These are phyloP conservation scores for Andricus quercusramuli DNA, from an alignment of 2,888 invertebrate genomes.

Conservation along the genomic window DNA sequence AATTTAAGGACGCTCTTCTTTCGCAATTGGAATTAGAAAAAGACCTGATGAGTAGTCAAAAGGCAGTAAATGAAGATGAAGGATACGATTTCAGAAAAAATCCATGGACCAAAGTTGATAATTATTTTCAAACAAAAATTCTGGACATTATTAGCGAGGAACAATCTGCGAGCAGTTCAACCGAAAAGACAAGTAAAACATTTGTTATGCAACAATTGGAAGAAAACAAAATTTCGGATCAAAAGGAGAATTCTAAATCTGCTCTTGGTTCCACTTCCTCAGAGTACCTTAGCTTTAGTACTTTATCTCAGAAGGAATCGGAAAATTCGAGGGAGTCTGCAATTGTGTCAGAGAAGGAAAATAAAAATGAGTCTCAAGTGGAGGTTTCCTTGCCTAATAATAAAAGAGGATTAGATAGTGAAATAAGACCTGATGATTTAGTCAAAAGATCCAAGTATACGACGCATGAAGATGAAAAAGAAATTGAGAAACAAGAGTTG, in stretches of 20 bases:
- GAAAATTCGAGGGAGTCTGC: not conserved
- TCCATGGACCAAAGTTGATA: conserved; percentile 21
- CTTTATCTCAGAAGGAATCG: conserved; percentile 33
- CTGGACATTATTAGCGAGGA: conserved; percentile 71
- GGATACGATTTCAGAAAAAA: not conserved
- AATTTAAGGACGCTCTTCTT: conserved; percentile 61
- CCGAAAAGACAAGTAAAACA: conserved; percentile 54
- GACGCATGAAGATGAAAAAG: not conserved
- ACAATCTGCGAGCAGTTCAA: conserved; percentile 63
- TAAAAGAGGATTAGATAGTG: not conserved
- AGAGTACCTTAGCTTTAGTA: conserved; percentile 57
- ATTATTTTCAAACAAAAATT: conserved; percentile 58
- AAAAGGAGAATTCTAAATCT: not conserved
- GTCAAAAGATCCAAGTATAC: not conserved
- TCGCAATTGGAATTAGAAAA: conserved; percentile 57
- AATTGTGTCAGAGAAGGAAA: not conserved
- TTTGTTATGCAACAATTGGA: conserved; percentile 33
- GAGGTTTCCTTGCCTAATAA: not conserved
- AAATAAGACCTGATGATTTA: not conserved
- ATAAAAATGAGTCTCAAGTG: not conserved
- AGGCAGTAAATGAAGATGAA: not conserved
- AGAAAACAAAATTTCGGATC: conserved; percentile 8
- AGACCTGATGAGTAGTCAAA: conserved; percentile 8
- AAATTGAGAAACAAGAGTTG: not conserved
- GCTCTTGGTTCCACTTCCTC: conserved; percentile 43